Percentiles rank a stretch among this genome's conserved stretches.
Conservation (phyloP, 1,140 invertebrate genomes). For the Scaptomyza montana region DNA sequence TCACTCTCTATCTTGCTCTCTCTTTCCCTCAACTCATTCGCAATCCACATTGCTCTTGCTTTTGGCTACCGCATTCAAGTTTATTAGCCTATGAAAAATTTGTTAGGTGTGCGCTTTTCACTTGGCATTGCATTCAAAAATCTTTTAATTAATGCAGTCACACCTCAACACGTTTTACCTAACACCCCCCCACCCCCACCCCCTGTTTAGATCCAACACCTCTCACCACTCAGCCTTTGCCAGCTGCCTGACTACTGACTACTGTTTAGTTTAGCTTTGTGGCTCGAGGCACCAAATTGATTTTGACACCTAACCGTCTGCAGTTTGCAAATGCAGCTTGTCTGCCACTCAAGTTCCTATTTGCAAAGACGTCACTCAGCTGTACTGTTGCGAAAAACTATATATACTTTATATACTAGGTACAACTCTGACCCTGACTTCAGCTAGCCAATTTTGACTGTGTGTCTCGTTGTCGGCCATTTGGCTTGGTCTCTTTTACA, state of each 20-base stretch:
- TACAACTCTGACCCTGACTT: conserved; percentile 14
- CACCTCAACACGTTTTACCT: conserved; percentile 21
- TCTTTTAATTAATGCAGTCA: conserved; percentile 77
- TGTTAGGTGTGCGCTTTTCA: conserved; percentile 75
- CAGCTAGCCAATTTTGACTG: not conserved
- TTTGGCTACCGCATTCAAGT: conserved; percentile 68
- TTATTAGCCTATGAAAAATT: conserved; percentile 83
- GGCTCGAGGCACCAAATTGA: conserved; percentile 20
- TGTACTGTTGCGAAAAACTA: conserved; percentile 5
- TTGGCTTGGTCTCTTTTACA: not conserved
- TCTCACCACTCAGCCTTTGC: not conserved
- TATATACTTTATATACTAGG: not conserved
- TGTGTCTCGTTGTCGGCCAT: not conserved
- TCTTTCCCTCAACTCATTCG: conserved; percentile 14
- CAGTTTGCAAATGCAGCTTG: conserved; percentile 19
- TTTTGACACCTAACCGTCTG: conserved; percentile 32
- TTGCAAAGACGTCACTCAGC: conserved; percentile 20
- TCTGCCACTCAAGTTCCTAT: conserved; percentile 19
- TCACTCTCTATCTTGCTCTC: not conserved
- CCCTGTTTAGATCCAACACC: not conserved
- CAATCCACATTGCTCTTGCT: conserved; percentile 41
- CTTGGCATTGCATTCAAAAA: conserved; percentile 75
- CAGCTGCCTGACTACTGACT: not conserved
- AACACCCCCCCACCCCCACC: not conserved
- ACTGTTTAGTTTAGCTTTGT: conserved; percentile 8